Base-by-base conservation (phyloP, 2,113 vertebrate genomes). In the Verasper variegatus region DNA sequence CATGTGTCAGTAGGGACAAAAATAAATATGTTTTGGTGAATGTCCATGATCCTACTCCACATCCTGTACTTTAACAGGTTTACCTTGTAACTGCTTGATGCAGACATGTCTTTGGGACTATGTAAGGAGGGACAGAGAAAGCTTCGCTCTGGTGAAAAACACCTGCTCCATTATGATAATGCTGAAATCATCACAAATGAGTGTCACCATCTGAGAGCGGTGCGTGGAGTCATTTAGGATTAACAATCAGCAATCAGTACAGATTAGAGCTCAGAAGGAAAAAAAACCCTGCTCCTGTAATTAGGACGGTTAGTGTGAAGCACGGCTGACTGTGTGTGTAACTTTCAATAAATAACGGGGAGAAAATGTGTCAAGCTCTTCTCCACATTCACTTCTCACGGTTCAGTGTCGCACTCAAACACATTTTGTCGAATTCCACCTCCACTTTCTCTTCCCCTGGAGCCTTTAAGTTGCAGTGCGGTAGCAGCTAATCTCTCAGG, bases 401-500 rank as follows among this genome's bases (percentile, higher is more conserved):
- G 42, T 23, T 68, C 5, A 7, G 58, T 63, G 63, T 56, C 42
- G 11, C 71, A 59, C 37, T 54, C 61, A 70, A 84, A 69, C 62
- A 60, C 24, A 59, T 82, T 71, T 68, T 59, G 56, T 74, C 3
- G 5, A 49, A 61, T 73, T 76, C 52, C 58, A 31, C 71, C 80
- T 65, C 52, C 14, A 58, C 74, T 71, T 74, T 62, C 74, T 59
- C 1, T 65, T 76, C 67, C 54, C 31, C 42, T 9, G 23, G 57
- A 77, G 78, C 57, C 63, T 76, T 79, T 67, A 66, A 81, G 77
- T 27, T 66, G 75, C 70, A 49, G 61, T 4, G 62, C 0, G 31
- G 59, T 49, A 74, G 72, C 60, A 78, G 73, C 74, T 92, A 88
- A 90, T 90, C 85, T 84, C 82, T 92, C 82, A 85, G 62, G 59